phyloP scores from a whole-genome alignment of 2,797 vertebrate species.

The Hemibagrus guttatus region DNA sequence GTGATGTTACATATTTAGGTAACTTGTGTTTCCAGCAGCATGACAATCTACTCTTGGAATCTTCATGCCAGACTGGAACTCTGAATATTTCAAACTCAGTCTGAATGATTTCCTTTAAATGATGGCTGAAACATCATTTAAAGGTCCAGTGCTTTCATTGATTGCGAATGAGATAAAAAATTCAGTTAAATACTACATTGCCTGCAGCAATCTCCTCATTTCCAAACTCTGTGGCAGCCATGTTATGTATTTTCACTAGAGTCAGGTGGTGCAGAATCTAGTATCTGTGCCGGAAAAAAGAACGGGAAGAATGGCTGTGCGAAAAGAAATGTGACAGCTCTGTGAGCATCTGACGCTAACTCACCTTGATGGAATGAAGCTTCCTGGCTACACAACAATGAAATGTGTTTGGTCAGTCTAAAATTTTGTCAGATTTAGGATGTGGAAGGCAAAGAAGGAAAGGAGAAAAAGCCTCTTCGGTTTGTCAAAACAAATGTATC shows the following conservation, averaged over 20 bases:
- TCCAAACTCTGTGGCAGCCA: conserved; percentile 46
- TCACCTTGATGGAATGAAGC: conserved; percentile 62
- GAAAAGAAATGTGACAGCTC: conserved; percentile 56
- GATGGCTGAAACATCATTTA: conserved; percentile 58
- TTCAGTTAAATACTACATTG: conserved; percentile 45
- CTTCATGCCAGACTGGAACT: conserved; percentile 41
- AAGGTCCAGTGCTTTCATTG: conserved; percentile 52
- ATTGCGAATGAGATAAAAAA: conserved; percentile 55
- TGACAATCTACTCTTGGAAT: conserved; percentile 30
- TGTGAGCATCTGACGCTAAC: conserved; percentile 64
- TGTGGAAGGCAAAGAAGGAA: conserved; percentile 52
- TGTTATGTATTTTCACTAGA: conserved; percentile 48
- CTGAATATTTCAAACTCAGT: conserved; percentile 49
- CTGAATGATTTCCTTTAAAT: conserved; percentile 49
- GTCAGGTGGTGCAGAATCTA: conserved; percentile 44
- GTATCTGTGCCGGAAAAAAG: conserved; percentile 11
- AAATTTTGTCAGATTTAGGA: conserved; percentile 70
- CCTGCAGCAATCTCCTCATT: conserved; percentile 63
- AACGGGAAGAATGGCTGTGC: conserved; percentile 59
- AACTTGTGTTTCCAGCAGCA: conserved; percentile 42
- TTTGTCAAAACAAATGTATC: conserved; percentile 71
- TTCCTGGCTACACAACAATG: conserved; percentile 56
- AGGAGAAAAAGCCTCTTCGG: conserved; percentile 53
- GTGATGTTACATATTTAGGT: conserved; percentile 27
- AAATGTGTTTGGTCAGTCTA: conserved; percentile 67